Evolutionary conservation across 2,888 invertebrate species (phyloP), one percentile per base, ranked within the genome.

Genomic region (Acholoe squamosa): DNA sequence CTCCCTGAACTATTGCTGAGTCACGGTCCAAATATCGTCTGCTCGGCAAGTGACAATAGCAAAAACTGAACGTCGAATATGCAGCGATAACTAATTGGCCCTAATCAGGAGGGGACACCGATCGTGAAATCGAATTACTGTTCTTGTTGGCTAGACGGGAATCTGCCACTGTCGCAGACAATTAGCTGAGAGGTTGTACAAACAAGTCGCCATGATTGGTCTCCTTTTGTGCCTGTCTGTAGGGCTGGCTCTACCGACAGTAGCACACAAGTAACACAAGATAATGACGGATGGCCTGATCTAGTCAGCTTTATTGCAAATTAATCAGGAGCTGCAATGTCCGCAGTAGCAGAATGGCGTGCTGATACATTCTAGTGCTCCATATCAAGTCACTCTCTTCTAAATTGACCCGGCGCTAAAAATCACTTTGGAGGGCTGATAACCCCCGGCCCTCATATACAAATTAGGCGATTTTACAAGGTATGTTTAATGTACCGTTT

Each of bases 51-150:
- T 84, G 43, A 28, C 84, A 84, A 84, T 51, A 33, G 25, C 22
- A 51, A 84, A 43, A n/a, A 22, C 51, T 1, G 28, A 7, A 84
- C 28, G 43, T 5, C 7, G n/a, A 43, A 34, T 28, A 25, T 16
- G 16, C 51, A 34, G 84, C 25, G 5, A 43, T 16, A 19, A 34
- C 84, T 84, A 84, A 84, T 84, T 84, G 84, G 43, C 14, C 22
- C 84, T 84, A 33, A 84, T 84, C 84, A 84, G 84, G 43, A 34
- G 43, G 43, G 43, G 43, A 84, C 84, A 84, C 43, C 22, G 84
- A 84, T 84, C 84, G 19, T 22, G 25, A 51, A 84, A 43, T 84
- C 84, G 43, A 84, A 43, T 84, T 84, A 84, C n/a, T 33, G 34
- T 22, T 5, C 33, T 33, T 25, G 71, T 25, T n/a, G 71, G 31